Conservation (phyloP, 1,140 invertebrate species). For the Aporrectodea caliginosa region DNA sequence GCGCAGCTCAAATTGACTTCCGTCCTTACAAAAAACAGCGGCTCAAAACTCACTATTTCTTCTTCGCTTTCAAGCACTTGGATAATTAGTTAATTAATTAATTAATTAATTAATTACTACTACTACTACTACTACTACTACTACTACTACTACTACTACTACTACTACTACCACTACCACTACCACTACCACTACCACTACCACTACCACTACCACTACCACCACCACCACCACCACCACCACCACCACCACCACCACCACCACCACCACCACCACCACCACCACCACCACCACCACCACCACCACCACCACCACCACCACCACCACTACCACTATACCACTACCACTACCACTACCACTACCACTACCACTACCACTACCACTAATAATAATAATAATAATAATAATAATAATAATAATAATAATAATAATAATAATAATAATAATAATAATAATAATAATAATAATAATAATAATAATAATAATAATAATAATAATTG, state of each 20-base stretch:
- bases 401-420: no score
- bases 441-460: no score
- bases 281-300: not conserved
- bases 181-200: not conserved
- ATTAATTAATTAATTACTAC: conserved; percentile 4
- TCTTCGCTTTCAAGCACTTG: no score
- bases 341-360: not conserved
- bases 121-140: not conserved
- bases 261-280: not conserved
- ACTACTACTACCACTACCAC: not conserved
- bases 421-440: no score
- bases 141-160: not conserved
- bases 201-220: not conserved
- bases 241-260: not conserved
- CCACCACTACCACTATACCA: not conserved
- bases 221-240: not conserved
- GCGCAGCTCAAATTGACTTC: no score
- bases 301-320: not conserved
- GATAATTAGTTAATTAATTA: conserved; percentile 1
- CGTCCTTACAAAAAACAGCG: no score
- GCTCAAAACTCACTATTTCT: no score
- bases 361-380: not conserved
- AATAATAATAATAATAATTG: no score
- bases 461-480: no score
- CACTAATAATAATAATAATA: no score